Evolutionary conservation across 2,113 vertebrate genomes (phyloP).

Genomic region (Engraulis encrasicolus): DNA sequence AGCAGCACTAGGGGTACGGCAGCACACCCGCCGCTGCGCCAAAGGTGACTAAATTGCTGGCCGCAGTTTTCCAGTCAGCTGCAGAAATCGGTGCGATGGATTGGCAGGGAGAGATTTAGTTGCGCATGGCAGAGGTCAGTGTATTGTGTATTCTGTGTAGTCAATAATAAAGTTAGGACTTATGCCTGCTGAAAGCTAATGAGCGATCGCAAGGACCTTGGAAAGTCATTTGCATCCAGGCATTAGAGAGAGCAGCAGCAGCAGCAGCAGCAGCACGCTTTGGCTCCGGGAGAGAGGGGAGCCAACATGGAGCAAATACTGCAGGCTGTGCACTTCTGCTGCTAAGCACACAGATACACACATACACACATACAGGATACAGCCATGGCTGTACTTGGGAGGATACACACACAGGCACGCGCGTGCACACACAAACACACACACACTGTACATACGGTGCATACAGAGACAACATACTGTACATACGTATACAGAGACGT

Average conservation of each 20-base stretch:
- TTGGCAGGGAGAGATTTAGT: slow-evolving; percentile 95
- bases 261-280: slow-evolving; percentile 78
- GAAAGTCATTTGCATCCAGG: slow-evolving; percentile 93
- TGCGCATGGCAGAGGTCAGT: slow-evolving; percentile 96
- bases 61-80: slow-evolving; percentile 78
- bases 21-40: slow-evolving; percentile 64
- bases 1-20: neutral
- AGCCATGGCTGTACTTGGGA: too few species aligned
- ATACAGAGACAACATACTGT: neutral
- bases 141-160: slow-evolving; percentile 99
- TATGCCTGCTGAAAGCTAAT: slow-evolving; percentile 97
- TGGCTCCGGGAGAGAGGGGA: slow-evolving; percentile 78
- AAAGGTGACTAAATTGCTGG: slow-evolving; percentile 78
- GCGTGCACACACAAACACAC: neutral
- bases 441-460: neutral
- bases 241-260: too few species aligned
- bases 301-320: too few species aligned
- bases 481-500: neutral
- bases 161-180: slow-evolving; percentile 99
- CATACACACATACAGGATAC: too few species aligned
- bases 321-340: slow-evolving; percentile 48
- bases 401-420: neutral
- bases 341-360: slow-evolving; percentile 14
- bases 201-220: slow-evolving; percentile 96
- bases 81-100: slow-evolving; percentile 93